These are phyloP conservation scores for Atlantisia rogersi DNA, from an alignment of 2,113 vertebrate genomes.

Conservation along the genomic window DNA sequence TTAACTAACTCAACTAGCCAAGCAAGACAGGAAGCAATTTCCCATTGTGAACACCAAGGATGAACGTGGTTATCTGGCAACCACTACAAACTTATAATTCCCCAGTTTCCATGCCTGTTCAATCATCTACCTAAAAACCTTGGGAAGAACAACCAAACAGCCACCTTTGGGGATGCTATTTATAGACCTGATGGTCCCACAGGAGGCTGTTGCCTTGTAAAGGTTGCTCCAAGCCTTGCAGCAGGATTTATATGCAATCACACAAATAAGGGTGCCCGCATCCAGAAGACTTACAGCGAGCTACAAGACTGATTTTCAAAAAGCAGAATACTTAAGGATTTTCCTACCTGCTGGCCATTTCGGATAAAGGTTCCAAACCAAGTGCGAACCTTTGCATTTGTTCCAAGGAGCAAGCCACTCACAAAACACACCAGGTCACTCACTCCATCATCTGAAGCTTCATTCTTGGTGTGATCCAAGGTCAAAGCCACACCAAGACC, in stretches of 20 bases:
- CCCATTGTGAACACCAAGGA: background rate
- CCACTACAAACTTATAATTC: background rate
- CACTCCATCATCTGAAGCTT: slow-evolving; percentile 89
- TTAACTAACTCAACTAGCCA: background rate
- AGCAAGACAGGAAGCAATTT: background rate
- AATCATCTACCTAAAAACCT: background rate
- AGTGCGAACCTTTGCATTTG: slow-evolving; percentile 95
- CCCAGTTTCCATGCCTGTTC: background rate
- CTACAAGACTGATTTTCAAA: accelerated
- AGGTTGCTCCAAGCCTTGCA: accelerated
- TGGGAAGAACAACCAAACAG: background rate
- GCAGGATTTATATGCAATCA: background rate
- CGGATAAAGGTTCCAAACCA: slow-evolving; percentile 99
- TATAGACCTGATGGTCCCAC: background rate
- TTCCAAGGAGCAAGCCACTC: slow-evolving; percentile 95
- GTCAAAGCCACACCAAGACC: slow-evolving; percentile 96
- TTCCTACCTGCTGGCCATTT: slow-evolving; percentile 93
- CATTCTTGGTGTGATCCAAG: slow-evolving; percentile 92
- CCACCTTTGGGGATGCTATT: background rate
- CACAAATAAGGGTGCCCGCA: accelerated
- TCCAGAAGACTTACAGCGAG: background rate
- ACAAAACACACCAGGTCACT: slow-evolving; percentile 96
- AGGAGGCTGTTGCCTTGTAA: accelerated
- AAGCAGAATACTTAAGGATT: background rate
- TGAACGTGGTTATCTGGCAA: background rate